Evolutionary conservation across 1,140 invertebrate genomes (phyloP).

Genomic region (Leptinotarsa texana): DNA sequence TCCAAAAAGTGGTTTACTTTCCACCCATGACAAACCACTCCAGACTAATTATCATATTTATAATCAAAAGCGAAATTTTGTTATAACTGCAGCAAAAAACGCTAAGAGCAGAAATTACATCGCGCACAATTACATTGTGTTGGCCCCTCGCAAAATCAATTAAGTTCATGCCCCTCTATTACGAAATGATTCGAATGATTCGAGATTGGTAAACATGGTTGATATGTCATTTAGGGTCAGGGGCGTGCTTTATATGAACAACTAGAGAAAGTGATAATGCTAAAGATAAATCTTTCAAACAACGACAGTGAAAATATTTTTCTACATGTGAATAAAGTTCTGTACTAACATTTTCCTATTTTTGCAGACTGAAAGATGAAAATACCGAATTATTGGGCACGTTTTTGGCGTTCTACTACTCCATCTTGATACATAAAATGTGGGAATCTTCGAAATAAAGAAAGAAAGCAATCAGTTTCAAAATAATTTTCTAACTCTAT

Average conservation of each 20-base stretch:
- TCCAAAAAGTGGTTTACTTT: too few relatives aligned
- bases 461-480: too few relatives aligned
- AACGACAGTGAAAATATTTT: too few relatives aligned
- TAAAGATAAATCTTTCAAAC: not conserved
- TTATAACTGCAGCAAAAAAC: slow-evolving; percentile 11
- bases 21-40: too few relatives aligned
- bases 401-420: too few relatives aligned
- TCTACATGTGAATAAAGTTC: too few relatives aligned
- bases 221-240: slow-evolving; percentile 18
- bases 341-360: too few relatives aligned
- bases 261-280: not conserved
- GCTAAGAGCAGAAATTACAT: slow-evolving; percentile 27
- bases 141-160: slow-evolving; percentile 25
- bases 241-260: not conserved
- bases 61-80: not conserved
- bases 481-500: too few relatives aligned
- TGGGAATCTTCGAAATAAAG: too few relatives aligned
- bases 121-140: slow-evolving; percentile 22
- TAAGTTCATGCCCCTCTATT: slow-evolving; percentile 28
- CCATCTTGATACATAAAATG: too few relatives aligned
- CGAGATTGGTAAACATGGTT: slow-evolving; percentile 24
- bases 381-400: too few relatives aligned
- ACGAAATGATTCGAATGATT: slow-evolving; percentile 27
- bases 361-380: too few relatives aligned
- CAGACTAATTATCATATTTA: not conserved